phyloP scores from a whole-genome alignment of 2,113 vertebrate genomes.

The Ptilonorhynchus violaceus region DNA sequence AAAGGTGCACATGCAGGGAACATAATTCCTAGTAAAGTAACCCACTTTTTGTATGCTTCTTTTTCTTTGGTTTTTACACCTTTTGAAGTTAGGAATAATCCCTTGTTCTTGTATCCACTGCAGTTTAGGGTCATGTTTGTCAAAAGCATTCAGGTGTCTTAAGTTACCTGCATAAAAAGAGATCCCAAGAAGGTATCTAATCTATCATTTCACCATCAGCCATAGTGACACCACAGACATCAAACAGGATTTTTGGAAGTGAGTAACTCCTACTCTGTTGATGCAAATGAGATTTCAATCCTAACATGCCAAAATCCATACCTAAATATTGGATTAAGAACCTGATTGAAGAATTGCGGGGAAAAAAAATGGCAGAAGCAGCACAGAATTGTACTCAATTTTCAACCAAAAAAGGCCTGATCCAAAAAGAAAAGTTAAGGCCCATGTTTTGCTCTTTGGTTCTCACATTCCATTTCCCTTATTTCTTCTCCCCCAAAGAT shows the following conservation, averaged over 20 bases:
- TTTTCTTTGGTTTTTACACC: background rate
- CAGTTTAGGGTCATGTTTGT: background rate
- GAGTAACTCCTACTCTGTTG: background rate
- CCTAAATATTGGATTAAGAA: background rate
- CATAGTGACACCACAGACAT: background rate
- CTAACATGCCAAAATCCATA: background rate
- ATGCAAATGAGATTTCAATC: background rate
- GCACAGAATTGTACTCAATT: constrained; percentile 11
- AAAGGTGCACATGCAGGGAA: background rate
- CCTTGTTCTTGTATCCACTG: background rate
- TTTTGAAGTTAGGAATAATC: background rate
- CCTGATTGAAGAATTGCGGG: background rate
- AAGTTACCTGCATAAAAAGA: background rate
- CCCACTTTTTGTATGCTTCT: background rate
- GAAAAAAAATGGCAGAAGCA: background rate
- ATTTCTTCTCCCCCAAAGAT: background rate
- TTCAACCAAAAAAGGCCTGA: background rate
- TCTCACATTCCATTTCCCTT: constrained; percentile 22
- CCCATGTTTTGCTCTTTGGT: constrained; percentile 15
- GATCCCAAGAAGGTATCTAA: background rate
- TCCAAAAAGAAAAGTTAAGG: background rate
- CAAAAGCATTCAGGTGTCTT: background rate
- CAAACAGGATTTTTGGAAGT: background rate
- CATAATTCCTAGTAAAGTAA: background rate
- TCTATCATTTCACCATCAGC: background rate